phyloP scores from a whole-genome alignment of 2,888 invertebrate species.

The Megastigmus dorsalis region DNA sequence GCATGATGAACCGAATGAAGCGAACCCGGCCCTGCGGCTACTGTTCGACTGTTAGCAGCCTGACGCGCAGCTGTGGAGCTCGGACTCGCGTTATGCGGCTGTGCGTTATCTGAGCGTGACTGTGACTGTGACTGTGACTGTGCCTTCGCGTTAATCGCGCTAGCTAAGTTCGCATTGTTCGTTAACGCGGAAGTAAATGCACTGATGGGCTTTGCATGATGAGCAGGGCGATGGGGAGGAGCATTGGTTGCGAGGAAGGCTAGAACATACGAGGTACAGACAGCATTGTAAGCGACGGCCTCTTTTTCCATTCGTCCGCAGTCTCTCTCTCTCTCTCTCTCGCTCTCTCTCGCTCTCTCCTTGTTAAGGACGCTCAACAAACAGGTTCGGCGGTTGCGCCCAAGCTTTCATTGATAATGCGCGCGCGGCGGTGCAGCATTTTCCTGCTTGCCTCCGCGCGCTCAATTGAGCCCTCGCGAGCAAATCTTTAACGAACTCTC shows the following conservation, averaged over 20 bases:
- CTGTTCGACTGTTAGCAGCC: too few species aligned
- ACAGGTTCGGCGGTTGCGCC: too few species aligned
- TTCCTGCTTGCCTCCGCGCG: too few species aligned
- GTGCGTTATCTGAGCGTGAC: constrained; percentile 38
- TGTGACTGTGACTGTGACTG: constrained; percentile 28
- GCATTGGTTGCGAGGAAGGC: constrained; percentile 85
- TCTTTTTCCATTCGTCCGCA: constrained; percentile 35
- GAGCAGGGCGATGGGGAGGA: constrained; percentile 78
- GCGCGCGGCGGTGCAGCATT: too few species aligned
- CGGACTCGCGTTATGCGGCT: constrained; percentile 27
- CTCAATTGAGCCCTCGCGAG: too few species aligned
- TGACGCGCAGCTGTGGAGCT: constrained; percentile 56
- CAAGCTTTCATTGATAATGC: too few species aligned
- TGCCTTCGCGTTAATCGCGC: constrained; percentile 36
- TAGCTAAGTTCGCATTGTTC: neutral
- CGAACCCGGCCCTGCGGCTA: constrained; percentile 64
- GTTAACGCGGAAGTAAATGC: constrained; percentile 36
- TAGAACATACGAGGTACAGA: constrained; percentile 75
- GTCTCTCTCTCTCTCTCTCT: constrained; percentile 34
- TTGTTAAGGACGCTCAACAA: too few species aligned
- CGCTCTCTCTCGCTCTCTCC: neutral
- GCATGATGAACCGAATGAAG: constrained; percentile 52
- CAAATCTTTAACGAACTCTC: too few species aligned
- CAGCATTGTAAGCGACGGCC: neutral
- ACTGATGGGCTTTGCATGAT: constrained; percentile 70